Evolutionary conservation across 1,140 invertebrate species (phyloP).

Genomic region (Heliconius himera): DNA sequence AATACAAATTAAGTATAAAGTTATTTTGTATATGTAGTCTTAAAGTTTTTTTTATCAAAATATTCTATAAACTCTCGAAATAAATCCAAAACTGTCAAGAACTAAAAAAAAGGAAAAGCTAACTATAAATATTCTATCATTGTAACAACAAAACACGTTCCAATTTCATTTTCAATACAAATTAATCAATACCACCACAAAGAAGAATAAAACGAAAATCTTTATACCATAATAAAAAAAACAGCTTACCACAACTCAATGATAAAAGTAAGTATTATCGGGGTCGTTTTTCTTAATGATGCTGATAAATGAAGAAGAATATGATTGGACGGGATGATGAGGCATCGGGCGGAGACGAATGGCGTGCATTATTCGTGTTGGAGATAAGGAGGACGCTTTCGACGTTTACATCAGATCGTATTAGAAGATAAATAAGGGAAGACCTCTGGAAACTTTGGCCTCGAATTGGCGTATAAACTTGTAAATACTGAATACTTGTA

Average conservation of each 20-base stretch:
- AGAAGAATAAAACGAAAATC: neutral
- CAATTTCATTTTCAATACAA: neutral
- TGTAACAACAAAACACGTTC: neutral
- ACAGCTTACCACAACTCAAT: conserved; percentile 21
- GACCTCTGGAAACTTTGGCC: conserved; percentile 1
- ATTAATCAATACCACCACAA: neutral
- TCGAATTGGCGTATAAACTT: neutral
- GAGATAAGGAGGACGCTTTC: conserved; percentile 38
- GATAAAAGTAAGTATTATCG: conserved; percentile 36
- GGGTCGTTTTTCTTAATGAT: conserved; percentile 40
- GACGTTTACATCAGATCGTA: conserved; percentile 41
- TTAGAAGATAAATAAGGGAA: conserved; percentile 35
- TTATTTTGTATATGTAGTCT: too few relatives aligned
- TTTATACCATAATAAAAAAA: conserved; percentile 13
- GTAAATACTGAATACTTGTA: too few relatives aligned
- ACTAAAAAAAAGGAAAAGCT: too few relatives aligned
- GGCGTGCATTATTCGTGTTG: conserved; percentile 39
- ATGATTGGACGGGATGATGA: conserved; percentile 43
- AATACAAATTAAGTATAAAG: too few relatives aligned
- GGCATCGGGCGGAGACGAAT: conserved; percentile 36
- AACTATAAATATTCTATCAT: neutral
- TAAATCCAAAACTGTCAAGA: too few relatives aligned
- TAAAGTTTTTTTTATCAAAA: too few relatives aligned
- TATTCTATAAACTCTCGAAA: too few relatives aligned
- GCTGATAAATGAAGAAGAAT: conserved; percentile 44